Base-by-base conservation (phyloP, 2,888 invertebrate genomes). In the Trissolcus brochymenae region DNA sequence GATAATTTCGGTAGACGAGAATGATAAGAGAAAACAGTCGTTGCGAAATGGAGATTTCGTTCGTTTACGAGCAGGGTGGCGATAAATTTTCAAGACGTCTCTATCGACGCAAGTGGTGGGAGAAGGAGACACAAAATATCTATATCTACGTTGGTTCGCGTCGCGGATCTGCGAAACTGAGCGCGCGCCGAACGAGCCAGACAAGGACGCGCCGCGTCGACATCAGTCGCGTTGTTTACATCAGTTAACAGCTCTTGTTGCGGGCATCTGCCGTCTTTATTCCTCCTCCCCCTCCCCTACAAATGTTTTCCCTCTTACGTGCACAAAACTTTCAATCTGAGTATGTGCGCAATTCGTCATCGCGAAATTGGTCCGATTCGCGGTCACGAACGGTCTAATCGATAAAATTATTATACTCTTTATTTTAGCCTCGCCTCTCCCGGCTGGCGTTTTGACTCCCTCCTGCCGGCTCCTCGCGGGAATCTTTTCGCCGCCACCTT, bases 381-480 rank as follows among this genome's bases (percentile, higher is more conserved):
- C 84, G 82, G 85, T 85, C 85, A 85, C 86, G 87, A 87, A 87
- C 87, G 85, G 85, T 82, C 86, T 87, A 87, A 87, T 87, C 86
- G 86, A 87, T 87, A 87, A 35, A 35, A 35, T 35, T 7, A 87
- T 87, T 87, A 87, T 87, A 86, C 82, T 84, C 85, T 84, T 83
- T 84, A 86, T 86, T 86, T 86, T 87, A 83, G 82, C 83, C 81
- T 78, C 60, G 54, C 80, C 77, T 80, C 80, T 78, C 73, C 76
- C 64, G 43, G 55, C 55, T 68, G 50, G 55, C 70, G 54, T 53
- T 66, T 61, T 66, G 56, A 51, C 64, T 67, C 61, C 61, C 70
- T 64, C 62, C 64, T 14, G 16, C n/a, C 11, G 35, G 35, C 35
- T 35, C 35, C 35, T 35, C 35, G 35, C 73, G 49, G 59, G 46